phyloP scores from a whole-genome alignment of 1,140 invertebrate genomes.

The Marisa cornuarietis region DNA sequence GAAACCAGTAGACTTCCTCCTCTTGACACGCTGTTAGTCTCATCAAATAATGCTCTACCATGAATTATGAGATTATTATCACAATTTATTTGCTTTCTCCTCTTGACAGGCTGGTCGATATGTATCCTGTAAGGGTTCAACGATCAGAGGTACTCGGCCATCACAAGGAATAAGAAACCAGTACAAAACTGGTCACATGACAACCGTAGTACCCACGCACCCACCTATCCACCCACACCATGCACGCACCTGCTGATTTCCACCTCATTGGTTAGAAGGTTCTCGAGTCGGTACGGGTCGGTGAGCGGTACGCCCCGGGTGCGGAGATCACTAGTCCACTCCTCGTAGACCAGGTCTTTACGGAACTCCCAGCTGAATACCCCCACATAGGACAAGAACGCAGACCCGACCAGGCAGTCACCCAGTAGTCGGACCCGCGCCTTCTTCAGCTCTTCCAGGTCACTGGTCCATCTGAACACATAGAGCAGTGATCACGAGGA shows the following conservation, averaged over 20 bases:
- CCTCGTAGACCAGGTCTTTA: constrained; percentile 79
- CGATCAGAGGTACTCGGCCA: too few relatives aligned
- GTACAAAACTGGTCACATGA: too few relatives aligned
- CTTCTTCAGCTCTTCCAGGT: constrained; percentile 75
- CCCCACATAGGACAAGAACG: constrained; percentile 83
- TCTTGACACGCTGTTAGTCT: too few relatives aligned
- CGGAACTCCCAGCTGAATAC: constrained; percentile 86
- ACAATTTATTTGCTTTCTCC: too few relatives aligned
- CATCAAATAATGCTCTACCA: too few relatives aligned
- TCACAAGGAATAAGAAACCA: too few relatives aligned
- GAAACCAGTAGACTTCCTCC: too few relatives aligned
- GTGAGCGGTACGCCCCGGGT: constrained; percentile 76
- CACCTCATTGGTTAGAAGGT: constrained; percentile 79
- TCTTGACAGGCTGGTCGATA: too few relatives aligned
- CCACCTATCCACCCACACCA: too few relatives aligned
- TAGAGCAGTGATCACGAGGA: constrained; percentile 24
- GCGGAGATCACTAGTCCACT: constrained; percentile 79
- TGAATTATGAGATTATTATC: too few relatives aligned
- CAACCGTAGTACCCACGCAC: too few relatives aligned
- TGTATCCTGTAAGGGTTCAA: too few relatives aligned
- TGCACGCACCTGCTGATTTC: constrained; percentile 76
- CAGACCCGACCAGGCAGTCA: constrained; percentile 80
- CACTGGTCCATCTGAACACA: constrained; percentile 72
- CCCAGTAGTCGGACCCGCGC: constrained; percentile 78
- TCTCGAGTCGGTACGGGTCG: constrained; percentile 72